phyloP scores from a whole-genome alignment of 2,888 invertebrate species.

The Luperina nickerlii region DNA sequence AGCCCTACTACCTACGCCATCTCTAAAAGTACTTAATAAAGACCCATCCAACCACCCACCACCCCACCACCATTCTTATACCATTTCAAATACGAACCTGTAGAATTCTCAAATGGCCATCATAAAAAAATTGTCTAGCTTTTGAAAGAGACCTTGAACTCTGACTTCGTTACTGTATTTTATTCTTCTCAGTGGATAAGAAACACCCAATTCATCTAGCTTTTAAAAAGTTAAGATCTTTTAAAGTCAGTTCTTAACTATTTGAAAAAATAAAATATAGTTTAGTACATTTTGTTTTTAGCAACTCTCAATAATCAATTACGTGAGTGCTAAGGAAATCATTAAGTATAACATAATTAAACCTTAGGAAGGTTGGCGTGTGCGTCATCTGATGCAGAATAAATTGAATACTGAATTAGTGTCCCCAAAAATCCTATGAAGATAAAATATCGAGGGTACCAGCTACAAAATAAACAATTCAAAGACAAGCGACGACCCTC shows the following conservation, averaged over 20 bases:
- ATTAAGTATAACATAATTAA: slow-evolving; percentile 59
- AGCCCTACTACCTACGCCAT: no score
- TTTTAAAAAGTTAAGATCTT: background rate
- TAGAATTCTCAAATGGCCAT: background rate
- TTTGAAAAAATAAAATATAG: background rate
- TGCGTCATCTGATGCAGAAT: slow-evolving; percentile 63
- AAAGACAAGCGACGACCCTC: slow-evolving; percentile 62
- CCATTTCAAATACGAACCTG: background rate
- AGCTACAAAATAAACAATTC: slow-evolving; percentile 72
- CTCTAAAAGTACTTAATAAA: no score
- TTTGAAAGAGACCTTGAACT: background rate
- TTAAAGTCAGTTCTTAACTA: background rate
- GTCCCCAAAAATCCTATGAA: slow-evolving; percentile 57
- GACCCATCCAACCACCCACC: no score
- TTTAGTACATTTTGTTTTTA: background rate
- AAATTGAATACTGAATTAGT: slow-evolving; percentile 69
- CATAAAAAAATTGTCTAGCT: background rate
- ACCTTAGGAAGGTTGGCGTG: slow-evolving; percentile 38
- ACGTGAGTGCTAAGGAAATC: slow-evolving; percentile 18
- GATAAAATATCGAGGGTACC: slow-evolving; percentile 67
- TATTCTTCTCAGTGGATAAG: background rate
- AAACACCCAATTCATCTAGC: background rate
- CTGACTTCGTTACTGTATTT: background rate
- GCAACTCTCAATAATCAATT: slow-evolving; percentile 15
- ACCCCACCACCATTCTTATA: no score